phyloP scores from a whole-genome alignment of 2,113 vertebrate species.

The Chauna torquata region DNA sequence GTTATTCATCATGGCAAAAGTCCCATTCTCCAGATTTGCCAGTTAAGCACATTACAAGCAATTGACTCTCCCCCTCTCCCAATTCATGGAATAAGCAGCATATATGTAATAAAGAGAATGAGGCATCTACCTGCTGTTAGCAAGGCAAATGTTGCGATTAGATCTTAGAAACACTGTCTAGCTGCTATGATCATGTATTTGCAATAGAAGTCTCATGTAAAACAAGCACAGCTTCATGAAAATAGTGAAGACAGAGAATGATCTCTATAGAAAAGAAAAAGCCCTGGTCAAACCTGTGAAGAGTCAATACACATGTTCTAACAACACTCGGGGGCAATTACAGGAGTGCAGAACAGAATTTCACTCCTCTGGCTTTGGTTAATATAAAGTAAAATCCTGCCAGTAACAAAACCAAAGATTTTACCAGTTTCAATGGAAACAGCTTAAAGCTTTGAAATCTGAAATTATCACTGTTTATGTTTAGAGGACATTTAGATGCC shows the following conservation, averaged over 20 bases:
- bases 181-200: background rate
- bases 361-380: background rate
- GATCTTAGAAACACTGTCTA: background rate
- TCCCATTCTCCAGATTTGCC: constrained; percentile 37
- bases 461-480: background rate
- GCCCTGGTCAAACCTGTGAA: background rate
- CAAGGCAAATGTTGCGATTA: background rate
- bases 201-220: background rate
- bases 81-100: constrained; percentile 2
- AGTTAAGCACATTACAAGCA: constrained; percentile 34
- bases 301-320: background rate
- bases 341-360: background rate
- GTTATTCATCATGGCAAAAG: constrained; percentile 51
- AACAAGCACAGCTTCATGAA: background rate
- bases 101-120: background rate
- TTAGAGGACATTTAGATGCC: background rate
- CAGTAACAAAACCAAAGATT: background rate
- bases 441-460: background rate
- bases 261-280: background rate
- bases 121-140: background rate
- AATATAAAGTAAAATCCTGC: background rate
- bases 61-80: background rate
- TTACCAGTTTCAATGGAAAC: background rate
- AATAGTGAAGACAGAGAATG: background rate
- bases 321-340: background rate